phyloP scores from a whole-genome alignment of 2,113 vertebrate genomes.

The Gorsachius goisagi region DNA sequence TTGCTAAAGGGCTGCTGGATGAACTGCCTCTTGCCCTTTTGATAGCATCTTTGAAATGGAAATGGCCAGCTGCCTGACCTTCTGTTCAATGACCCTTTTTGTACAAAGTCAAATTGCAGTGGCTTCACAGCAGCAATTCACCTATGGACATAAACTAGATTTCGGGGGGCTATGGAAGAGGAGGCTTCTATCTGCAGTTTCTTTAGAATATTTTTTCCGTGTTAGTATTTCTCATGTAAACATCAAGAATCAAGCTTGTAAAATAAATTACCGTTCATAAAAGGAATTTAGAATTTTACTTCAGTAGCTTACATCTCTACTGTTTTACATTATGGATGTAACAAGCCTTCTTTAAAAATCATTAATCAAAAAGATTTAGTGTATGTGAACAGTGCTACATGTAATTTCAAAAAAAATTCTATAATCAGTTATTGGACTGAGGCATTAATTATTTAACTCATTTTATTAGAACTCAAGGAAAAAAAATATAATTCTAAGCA shows the following conservation, averaged over 20 bases:
- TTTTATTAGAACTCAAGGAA: constrained; percentile 46
- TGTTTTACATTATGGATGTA: constrained; percentile 40
- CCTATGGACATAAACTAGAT: constrained; percentile 82
- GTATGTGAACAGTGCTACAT: constrained; percentile 7
- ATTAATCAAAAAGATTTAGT: constrained; percentile 67
- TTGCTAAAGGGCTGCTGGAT: constrained; percentile 82
- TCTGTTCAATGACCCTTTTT: constrained; percentile 94
- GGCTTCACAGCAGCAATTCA: constrained; percentile 77
- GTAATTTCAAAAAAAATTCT: constrained; percentile 46
- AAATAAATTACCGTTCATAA: constrained; percentile 38
- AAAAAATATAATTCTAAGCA: constrained; percentile 24
- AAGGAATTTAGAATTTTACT: constrained; percentile 22
- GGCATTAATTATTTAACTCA: constrained; percentile 67
- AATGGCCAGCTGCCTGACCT: constrained; percentile 97
- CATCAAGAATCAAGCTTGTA: not conserved
- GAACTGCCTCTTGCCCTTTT: constrained; percentile 85
- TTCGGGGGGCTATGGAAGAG: constrained; percentile 34
- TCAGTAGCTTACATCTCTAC: not conserved
- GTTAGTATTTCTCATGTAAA: not conserved
- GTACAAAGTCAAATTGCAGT: constrained; percentile 91
- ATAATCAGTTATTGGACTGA: constrained; percentile 64
- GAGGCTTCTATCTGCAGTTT: constrained; percentile 42
- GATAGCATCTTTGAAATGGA: constrained; percentile 95
- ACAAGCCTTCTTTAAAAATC: constrained; percentile 35
- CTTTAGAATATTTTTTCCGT: constrained; percentile 22